Evolutionary conservation across 1,140 invertebrate genomes (phyloP), one percentile per base, ranked within the genome.

Genomic region (Aphaenogaster floridana): DNA sequence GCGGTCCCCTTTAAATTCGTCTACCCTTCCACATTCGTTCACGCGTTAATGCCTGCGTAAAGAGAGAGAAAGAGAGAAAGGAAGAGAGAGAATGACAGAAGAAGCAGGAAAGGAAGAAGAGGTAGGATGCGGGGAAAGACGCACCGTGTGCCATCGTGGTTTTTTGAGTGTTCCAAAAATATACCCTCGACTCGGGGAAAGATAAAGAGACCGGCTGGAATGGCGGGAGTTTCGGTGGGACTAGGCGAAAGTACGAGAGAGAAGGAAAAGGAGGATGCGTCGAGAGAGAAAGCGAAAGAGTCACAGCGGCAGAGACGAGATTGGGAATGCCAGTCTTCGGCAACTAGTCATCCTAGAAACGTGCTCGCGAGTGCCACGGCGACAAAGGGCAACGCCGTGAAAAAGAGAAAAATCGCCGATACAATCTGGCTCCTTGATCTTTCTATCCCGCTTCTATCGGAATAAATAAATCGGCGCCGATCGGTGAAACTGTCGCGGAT

Each of bases 281-380:
- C 59, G 76, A 74, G 54, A 88, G 80, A 83, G 88, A 80, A 57
- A 63, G 72, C 50, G 77, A 57, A 50, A 74, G 72, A 74, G 66
- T 71, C 42, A 7, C 50, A 9, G 78, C 52, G 64, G 86, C 45
- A 84, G 89, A 89, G 87, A 79, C 52, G 81, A 87, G 87, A 91
- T 84, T 66, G 84, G 78, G 77, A 89, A 91, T 91, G 92, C 91
- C 93, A 94, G 92, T 94, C 89, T 89, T 91, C 85, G 88, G 78
- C 87, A 87, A 90, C 90, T 91, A 90, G 86, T 94, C 88, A 91
- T 87, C 87, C 87, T 77, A 88, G 88, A 91, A 87, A 90, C 89
- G 86, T 86, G 85, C 84, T 83, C 78, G 81, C 74, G 80, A 86
- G 84, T 87, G 69, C 50, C 54, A 13, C 85, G 57, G 72, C 59